Base-by-base conservation (phyloP, 1,140 invertebrate genomes). In the Ephestia elutella region DNA sequence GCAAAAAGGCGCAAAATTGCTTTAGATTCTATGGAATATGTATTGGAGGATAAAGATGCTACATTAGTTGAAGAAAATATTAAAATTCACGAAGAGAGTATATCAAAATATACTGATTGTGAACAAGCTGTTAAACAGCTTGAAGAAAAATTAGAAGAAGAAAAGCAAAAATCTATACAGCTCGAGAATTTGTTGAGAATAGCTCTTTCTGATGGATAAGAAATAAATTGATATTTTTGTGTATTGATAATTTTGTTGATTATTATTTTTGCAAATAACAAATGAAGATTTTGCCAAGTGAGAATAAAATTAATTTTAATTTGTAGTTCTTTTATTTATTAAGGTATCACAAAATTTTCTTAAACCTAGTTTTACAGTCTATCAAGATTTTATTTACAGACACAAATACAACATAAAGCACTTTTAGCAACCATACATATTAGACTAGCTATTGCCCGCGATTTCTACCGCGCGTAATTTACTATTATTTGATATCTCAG, bases 131-230 rank as follows among this genome's bases (percentile, higher is more conserved):
- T 88, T 15, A 66, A 73, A 65, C 65, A 85, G 58, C 65, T 88
- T 19, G 86, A 88, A 63, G 53, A 73, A 49, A 62, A 79, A 71
- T 61, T 88, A 53, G 78, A 85, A 62, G 71, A 80, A 59, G 80
- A 82, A 59, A 83, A 78, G 53, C 79, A 83, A 62, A 89, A 84
- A 72, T 84, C 86, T 9, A 60, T 87, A 20, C 73, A 85, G 62
- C 66, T 87, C 15, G 86, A 89, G 60, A 82, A 80, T 60, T 69
- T 80, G 56, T 63, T 90, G 25, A 76, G 63, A 74, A 49, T 68
- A 56, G 82, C 84, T 15, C 70, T 89, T 25, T 68, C 63, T 57
- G 64, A 80, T 71, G 54, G 48, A n/a, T 59, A 11, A 18, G n/a
- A 53, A n/a, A 53, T 50, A 20, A 20, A 32, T 19, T 25, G 49